Evolutionary conservation across 2,113 vertebrate species (phyloP), one percentile per base, ranked within the genome.

Genomic region (Erpornis zantholeuca): DNA sequence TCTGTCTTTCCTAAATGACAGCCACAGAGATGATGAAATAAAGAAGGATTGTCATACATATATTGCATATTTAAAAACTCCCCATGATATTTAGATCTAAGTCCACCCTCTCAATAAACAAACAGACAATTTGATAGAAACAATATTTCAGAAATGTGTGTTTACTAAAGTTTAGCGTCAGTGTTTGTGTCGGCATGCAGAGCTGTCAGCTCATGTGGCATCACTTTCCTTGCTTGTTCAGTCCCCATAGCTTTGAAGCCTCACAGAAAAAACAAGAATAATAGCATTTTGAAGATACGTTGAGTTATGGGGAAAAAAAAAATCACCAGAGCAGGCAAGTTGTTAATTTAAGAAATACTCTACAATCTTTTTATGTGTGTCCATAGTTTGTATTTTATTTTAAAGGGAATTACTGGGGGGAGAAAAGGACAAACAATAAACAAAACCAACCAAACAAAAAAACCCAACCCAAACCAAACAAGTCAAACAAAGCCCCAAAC

Each of bases 401-500:
- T 20, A 77, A 85, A 66, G 61, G 5, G 76, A 57, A 21, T 66
- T 42, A 2, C 4, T 25, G 23, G 5, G 5, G 5, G 17, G 0
- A 14, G 22, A 27, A 21, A 70, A 40, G 14, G 14, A 52, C 23
- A 72, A 72, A 33, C 14, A n/a, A 22, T 12, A 45, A 54, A 7
- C 40, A 28, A 24, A 19, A 33, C 12, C 12, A 14, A 47, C 19
- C 7, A 53, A 38, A 2, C 2, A 47, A 63, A 21, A 7, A 44
- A 52, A 31, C 28, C 6, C 18, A 36, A 71, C 7, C n/a, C 14
- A 31, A 42, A 52, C 11, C 17, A 66, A 66, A 35, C 13, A 42
- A 35, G 35, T 29, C 1, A 40, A 21, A 15, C 17, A 33, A 63
- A 71, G 4, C 0, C 7, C 19, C 12, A 24, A 28, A 18, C 3